A percentile compares a stretch with the other conserved stretches of the same genome.
Evolutionary conservation across 1,140 invertebrate species (phyloP).

Genomic region (Subanguina moxae): DNA sequence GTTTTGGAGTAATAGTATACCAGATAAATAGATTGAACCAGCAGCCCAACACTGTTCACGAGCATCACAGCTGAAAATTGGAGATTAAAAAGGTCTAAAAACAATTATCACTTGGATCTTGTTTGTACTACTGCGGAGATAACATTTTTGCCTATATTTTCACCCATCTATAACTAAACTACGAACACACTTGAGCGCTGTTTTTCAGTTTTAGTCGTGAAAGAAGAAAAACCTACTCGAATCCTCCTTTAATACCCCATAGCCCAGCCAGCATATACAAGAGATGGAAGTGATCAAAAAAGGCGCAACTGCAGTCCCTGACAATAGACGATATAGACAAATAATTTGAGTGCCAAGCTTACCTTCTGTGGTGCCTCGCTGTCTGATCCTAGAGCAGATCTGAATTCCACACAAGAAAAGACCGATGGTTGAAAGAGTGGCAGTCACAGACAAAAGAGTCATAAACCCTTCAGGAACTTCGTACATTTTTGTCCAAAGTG

Average conservation of each 20-base stretch:
- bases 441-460: slow-evolving; percentile 40
- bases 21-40: slow-evolving; percentile 49
- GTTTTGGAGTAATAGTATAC: slow-evolving; percentile 54
- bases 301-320: slow-evolving; percentile 39
- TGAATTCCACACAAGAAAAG: slow-evolving; percentile 48
- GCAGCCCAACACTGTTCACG: slow-evolving; percentile 51
- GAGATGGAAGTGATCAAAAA: slow-evolving; percentile 47
- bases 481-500: no score
- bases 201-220: background rate
- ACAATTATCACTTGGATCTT: no score
- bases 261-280: slow-evolving; percentile 55
- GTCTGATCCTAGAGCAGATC: slow-evolving; percentile 43
- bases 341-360: background rate
- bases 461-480: no score
- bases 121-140: no score
- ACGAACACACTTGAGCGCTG: no score
- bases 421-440: slow-evolving; percentile 42
- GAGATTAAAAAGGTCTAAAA: no score
- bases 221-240: slow-evolving; percentile 12
- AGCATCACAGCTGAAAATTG: slow-evolving; percentile 38
- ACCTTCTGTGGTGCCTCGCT: slow-evolving; percentile 43
- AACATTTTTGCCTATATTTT: no score
- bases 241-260: slow-evolving; percentile 45
- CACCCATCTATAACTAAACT: no score
- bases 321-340: background rate